Evolutionary conservation across 2,113 vertebrate species (phyloP).

Genomic region (Vulpes ferrilata): DNA sequence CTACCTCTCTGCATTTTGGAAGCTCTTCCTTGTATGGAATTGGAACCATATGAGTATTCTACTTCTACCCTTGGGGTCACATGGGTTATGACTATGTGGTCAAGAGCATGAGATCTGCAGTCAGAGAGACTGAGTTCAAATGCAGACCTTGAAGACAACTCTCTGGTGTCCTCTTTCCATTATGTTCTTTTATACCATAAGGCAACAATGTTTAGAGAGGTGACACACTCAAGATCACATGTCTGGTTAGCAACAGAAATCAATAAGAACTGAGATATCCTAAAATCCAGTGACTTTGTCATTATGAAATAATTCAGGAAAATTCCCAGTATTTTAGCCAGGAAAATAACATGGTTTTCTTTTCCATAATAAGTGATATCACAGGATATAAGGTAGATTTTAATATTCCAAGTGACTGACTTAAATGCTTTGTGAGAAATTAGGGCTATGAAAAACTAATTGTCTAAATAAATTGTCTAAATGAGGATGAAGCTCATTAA

Average conservation of each 20-base stretch:
- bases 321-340: not conserved
- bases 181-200: not conserved
- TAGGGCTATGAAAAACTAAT: not conserved
- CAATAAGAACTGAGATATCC: not conserved
- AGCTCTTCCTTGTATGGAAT: not conserved
- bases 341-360: not conserved
- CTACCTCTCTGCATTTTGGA: not conserved
- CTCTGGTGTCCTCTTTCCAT: not conserved
- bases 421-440: not conserved
- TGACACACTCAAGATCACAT: not conserved
- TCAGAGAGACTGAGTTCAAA: not conserved
- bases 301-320: not conserved
- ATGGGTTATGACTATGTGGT: not conserved
- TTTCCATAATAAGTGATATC: not conserved
- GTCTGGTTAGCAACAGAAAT: not conserved
- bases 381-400: not conserved
- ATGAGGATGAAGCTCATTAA: conserved; percentile 12
- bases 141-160: not conserved
- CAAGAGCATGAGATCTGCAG: not conserved
- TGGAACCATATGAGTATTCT: not conserved
- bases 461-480: not conserved
- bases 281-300: not conserved
- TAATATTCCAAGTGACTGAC: not conserved
- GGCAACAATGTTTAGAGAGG: not conserved
- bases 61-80: not conserved